These are phyloP conservation scores for Lophius piscatorius DNA, from an alignment of 2,113 vertebrate genomes.

Conservation along the genomic window DNA sequence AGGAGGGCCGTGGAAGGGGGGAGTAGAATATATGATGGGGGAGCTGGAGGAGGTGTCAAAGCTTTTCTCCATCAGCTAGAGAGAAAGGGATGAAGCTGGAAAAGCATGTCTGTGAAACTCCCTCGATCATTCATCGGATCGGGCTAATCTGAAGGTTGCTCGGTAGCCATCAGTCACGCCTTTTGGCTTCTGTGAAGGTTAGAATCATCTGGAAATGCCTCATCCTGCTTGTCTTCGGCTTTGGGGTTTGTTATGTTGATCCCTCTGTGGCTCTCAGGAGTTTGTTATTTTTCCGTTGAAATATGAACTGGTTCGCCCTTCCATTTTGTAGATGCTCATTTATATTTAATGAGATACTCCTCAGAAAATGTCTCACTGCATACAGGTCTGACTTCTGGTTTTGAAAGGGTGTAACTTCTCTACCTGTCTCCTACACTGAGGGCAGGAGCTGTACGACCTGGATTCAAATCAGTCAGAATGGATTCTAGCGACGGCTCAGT, in stretches of 20 bases:
- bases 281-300: background rate
- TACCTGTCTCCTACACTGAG: conserved; percentile 9
- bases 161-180: conserved; percentile 47
- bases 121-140: conserved; percentile 44
- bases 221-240: conserved; percentile 1
- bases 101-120: conserved; percentile 37
- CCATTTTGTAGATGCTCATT: background rate
- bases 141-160: conserved; percentile 55
- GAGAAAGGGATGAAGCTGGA: conserved; percentile 52
- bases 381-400: conserved; percentile 15
- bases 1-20: conserved; percentile 40
- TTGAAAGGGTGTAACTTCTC: conserved; percentile 20
- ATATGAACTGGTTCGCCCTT: background rate
- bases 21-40: conserved; percentile 41
- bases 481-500: conserved; percentile 17
- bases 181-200: conserved; percentile 48
- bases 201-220: conserved; percentile 41
- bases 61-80: conserved; percentile 60
- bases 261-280: background rate
- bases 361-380: background rate
- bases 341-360: conserved; percentile 8
- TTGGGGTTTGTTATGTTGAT: background rate
- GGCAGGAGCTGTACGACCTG: background rate
- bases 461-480: conserved; percentile 9
- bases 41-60: conserved; percentile 51